A percentile compares a stretch with the other conserved stretches of the same genome.
phyloP scores from a whole-genome alignment of 2,888 invertebrate species.

The Callyntrura sp. region DNA sequence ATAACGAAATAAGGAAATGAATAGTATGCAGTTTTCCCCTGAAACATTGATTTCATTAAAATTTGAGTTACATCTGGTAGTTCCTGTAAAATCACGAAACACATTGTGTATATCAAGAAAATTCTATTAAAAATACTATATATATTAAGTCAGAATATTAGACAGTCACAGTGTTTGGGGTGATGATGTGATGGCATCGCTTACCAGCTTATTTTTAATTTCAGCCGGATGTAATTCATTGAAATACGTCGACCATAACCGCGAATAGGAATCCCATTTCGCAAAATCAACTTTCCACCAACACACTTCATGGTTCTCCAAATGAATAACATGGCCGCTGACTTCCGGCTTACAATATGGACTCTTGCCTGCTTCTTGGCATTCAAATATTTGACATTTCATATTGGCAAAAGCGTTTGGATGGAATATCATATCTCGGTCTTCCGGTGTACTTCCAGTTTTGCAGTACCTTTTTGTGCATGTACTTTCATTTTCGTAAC shows the following conservation, averaged over 20 bases:
- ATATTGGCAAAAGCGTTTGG: conserved; percentile 28
- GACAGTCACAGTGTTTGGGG: background rate
- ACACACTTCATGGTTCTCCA: conserved; percentile 56
- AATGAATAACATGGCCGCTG: background rate
- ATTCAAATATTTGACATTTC: conserved; percentile 34
- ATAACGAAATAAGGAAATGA: conserved; percentile 79
- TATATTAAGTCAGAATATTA: too few relatives aligned
- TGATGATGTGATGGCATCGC: too few relatives aligned
- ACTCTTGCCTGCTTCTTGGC: conserved; percentile 30
- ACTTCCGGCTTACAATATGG: conserved; percentile 28
- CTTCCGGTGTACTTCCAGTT: background rate
- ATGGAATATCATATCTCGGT: background rate
- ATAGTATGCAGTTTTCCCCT: conserved; percentile 41
- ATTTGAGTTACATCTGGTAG: conserved; percentile 48
- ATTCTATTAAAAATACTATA: too few relatives aligned
- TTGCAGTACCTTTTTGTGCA: background rate
- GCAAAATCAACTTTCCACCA: conserved; percentile 72
- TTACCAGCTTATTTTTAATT: conserved; percentile 62
- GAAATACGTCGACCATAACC: conserved; percentile 68
- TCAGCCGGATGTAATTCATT: conserved; percentile 74
- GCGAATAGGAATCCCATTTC: conserved; percentile 36
- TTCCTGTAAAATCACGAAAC: conserved; percentile 41
- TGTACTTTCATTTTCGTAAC: background rate
- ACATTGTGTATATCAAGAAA: too few relatives aligned
- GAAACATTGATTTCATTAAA: background rate